phyloP scores from a whole-genome alignment of 2,888 invertebrate genomes.

The Acronicta aceris region DNA sequence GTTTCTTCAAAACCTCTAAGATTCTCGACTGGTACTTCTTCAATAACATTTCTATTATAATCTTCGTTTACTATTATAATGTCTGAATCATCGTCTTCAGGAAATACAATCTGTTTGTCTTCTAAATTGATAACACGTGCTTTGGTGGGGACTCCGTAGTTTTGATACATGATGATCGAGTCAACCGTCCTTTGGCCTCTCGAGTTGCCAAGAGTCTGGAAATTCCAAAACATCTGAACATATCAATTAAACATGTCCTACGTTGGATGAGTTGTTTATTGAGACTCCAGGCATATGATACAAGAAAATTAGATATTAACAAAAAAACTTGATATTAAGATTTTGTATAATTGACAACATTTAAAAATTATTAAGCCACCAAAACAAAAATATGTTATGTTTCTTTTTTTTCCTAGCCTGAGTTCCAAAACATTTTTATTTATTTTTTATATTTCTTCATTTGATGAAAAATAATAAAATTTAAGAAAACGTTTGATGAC shows the following conservation, averaged over 20 bases:
- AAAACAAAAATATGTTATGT: no score
- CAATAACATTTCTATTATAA: constrained; percentile 71
- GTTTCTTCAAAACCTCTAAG: constrained; percentile 64
- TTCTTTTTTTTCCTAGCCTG: no score
- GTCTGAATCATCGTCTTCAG: constrained; percentile 82
- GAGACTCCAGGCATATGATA: no score
- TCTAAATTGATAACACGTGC: constrained; percentile 76
- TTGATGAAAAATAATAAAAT: no score
- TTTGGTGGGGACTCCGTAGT: constrained; percentile 75
- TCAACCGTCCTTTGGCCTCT: constrained; percentile 91
- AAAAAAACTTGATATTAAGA: no score
- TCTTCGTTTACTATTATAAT: constrained; percentile 85
- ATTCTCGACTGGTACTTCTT: constrained; percentile 66
- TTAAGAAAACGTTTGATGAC: no score
- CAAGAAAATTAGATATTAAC: no score
- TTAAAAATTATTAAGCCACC: no score
- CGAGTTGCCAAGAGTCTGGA: constrained; percentile 92
- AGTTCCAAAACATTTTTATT: no score
- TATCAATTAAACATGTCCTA: constrained; percentile 80
- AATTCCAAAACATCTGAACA: constrained; percentile 94
- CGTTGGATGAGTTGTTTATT: not conserved
- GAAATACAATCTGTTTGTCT: constrained; percentile 81
- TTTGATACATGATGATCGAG: constrained; percentile 80
- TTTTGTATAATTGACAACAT: no score
- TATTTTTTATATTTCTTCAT: no score